These are phyloP conservation scores for Euura lappo DNA, from an alignment of 1,140 invertebrate genomes.

Conservation along the genomic window DNA sequence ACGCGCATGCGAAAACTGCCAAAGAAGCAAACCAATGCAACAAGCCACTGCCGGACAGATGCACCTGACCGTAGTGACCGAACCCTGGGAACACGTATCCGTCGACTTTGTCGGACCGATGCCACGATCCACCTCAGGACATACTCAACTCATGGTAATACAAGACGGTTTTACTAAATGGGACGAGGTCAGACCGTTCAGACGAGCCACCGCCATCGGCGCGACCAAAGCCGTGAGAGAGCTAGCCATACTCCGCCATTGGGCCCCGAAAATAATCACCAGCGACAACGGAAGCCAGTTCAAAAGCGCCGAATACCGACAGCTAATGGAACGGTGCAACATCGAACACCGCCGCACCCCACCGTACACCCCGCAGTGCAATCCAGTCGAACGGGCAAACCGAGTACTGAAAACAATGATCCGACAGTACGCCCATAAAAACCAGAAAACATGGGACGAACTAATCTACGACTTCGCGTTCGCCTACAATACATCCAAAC, in stretches of 20 bases:
- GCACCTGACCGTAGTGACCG: conserved; percentile 28
- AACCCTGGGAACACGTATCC: conserved; percentile 41
- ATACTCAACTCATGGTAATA: conserved; percentile 22
- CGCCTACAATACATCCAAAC: neutral
- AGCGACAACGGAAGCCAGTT: conserved; percentile 57
- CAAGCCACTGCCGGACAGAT: conserved; percentile 37
- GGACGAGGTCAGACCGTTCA: conserved; percentile 24
- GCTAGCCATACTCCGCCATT: conserved; percentile 37
- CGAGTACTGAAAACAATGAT: too few species aligned
- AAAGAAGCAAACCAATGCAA: conserved; percentile 29
- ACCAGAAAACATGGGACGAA: too few species aligned
- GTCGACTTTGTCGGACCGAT: conserved; percentile 50
- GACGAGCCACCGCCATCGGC: conserved; percentile 30
- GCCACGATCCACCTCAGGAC: conserved; percentile 39
- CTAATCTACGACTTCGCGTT: too few species aligned
- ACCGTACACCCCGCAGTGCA: conserved; percentile 50
- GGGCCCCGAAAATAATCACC: conserved; percentile 40
- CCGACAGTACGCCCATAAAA: too few species aligned
- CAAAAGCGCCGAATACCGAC: conserved; percentile 27
- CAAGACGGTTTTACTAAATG: conserved; percentile 26
- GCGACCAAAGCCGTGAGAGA: conserved; percentile 33
- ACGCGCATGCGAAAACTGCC: too few species aligned
- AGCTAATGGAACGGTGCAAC: conserved; percentile 30
- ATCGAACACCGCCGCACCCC: conserved; percentile 33
- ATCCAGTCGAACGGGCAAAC: conserved; percentile 51